phyloP scores from a whole-genome alignment of 2,888 invertebrate species.

The Parnassius smintheus region DNA sequence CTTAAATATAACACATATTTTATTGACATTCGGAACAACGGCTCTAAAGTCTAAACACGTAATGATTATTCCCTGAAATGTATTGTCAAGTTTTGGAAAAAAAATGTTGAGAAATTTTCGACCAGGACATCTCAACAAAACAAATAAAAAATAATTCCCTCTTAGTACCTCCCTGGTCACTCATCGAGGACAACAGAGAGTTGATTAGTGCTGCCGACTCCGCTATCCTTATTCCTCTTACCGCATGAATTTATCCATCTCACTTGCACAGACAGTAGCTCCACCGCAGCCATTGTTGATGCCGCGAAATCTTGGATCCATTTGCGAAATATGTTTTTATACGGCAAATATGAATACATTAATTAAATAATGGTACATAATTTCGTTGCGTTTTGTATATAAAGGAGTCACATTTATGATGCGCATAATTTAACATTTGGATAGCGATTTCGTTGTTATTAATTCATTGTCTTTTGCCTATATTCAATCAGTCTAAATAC shows the following conservation, averaged over 20 bases:
- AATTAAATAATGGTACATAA: constrained; percentile 21
- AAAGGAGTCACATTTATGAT: constrained; percentile 12
- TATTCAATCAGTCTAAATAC: no score
- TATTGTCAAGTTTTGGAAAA: no score
- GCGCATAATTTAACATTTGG: constrained; percentile 16
- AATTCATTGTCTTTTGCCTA: no score
- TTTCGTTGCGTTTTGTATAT: constrained; percentile 19
- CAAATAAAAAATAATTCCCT: constrained; percentile 27
- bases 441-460: no score
- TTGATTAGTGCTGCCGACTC: constrained; percentile 63
- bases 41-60: no score
- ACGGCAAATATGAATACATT: constrained; percentile 22
- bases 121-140: not conserved
- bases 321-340: constrained; percentile 32
- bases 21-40: no score
- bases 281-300: constrained; percentile 38
- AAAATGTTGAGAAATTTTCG: no score
- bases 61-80: no score
- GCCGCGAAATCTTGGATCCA: constrained; percentile 33
- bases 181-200: constrained; percentile 56
- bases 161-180: constrained; percentile 45
- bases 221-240: constrained; percentile 32
- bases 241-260: constrained; percentile 19
- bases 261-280: constrained; percentile 31
- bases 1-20: no score